phyloP scores from a whole-genome alignment of 2,797 vertebrate genomes.

The Hoplostethus atlanticus region DNA sequence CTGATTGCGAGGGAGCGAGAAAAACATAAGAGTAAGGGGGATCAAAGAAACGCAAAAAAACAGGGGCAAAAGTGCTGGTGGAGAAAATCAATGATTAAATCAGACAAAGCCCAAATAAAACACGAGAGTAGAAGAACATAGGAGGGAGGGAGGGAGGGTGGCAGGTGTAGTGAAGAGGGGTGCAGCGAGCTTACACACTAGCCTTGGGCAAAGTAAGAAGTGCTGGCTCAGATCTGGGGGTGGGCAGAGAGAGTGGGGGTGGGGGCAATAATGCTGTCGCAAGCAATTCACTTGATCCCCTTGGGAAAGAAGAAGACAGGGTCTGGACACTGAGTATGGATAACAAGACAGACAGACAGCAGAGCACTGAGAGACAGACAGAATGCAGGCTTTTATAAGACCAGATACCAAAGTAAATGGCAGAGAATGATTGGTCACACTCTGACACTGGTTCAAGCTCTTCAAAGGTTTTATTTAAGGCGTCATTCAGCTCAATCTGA shows the following conservation, averaged over 20 bases:
- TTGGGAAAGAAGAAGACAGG: conserved; percentile 29
- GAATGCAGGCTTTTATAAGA: conserved; percentile 6
- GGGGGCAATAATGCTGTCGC: conserved; percentile 30
- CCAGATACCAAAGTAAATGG: conserved; percentile 4
- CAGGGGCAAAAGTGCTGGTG: conserved; percentile 5
- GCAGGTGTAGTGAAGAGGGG: neutral
- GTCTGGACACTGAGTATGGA: conserved; percentile 41
- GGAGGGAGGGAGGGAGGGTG: neutral
- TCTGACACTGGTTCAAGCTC: neutral
- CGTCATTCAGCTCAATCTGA: conserved; percentile 7
- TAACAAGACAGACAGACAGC: conserved; percentile 31
- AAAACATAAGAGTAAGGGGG: conserved; percentile 32
- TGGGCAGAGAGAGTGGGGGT: conserved; percentile 2
- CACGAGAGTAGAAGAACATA: conserved; percentile 8
- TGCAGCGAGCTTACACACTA: conserved; percentile 1
- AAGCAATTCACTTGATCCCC: conserved; percentile 40
- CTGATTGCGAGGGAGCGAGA: conserved; percentile 21
- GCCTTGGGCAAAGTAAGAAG: conserved; percentile 28
- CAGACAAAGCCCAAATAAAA: conserved; percentile 30
- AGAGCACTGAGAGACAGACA: conserved; percentile 12
- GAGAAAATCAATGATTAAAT: conserved; percentile 30
- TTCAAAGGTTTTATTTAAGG: conserved; percentile 1
- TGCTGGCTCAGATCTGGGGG: conserved; percentile 42
- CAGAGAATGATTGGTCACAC: conserved; percentile 15
- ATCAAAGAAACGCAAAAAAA: conserved; percentile 21